Conservation (phyloP, 2,888 invertebrate genomes). For the Sinopyrophorus schimmeli region DNA sequence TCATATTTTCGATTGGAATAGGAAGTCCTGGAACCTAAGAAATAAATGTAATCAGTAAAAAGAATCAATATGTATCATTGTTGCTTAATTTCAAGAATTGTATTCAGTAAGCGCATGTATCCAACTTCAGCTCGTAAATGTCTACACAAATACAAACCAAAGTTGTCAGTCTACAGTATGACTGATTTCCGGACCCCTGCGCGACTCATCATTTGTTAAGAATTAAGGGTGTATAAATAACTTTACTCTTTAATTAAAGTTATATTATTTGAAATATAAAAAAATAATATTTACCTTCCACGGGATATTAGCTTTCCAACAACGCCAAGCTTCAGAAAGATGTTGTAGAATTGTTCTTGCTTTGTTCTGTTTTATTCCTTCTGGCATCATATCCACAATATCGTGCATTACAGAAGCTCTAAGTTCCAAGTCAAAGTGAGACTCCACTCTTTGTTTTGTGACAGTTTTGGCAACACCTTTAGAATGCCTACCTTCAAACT, state of each 20-base stretch:
- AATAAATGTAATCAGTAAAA: neutral
- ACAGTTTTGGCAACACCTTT: slow-evolving; percentile 99
- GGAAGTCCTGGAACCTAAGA: slow-evolving; percentile 91
- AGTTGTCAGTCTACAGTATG: slow-evolving; percentile 26
- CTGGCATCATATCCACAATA: slow-evolving; percentile 99
- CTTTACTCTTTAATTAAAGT: too few species aligned
- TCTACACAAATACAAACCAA: slow-evolving; percentile 24
- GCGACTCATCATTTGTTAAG: slow-evolving; percentile 46
- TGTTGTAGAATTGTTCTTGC: slow-evolving; percentile 98
- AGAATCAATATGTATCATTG: too few species aligned
- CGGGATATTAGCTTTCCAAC: slow-evolving; percentile 99
- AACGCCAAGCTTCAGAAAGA: slow-evolving; percentile 98
- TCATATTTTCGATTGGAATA: slow-evolving; percentile 99
- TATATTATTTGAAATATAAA: slow-evolving; percentile 6
- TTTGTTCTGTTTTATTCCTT: slow-evolving; percentile 99
- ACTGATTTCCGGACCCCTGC: slow-evolving; percentile 42
- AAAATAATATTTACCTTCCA: slow-evolving; percentile 79
- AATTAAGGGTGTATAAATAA: too few species aligned
- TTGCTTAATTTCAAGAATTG: neutral
- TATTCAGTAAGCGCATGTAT: slow-evolving; percentile 26
- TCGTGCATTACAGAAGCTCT: slow-evolving; percentile 97
- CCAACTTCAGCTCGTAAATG: slow-evolving; percentile 19
- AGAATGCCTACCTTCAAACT: slow-evolving; percentile 98
- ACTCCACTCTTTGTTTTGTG: slow-evolving; percentile 98
- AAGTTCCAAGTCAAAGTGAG: slow-evolving; percentile 98